Evolutionary conservation across 2,113 vertebrate species (phyloP).

Genomic region (Climacteris rufus): DNA sequence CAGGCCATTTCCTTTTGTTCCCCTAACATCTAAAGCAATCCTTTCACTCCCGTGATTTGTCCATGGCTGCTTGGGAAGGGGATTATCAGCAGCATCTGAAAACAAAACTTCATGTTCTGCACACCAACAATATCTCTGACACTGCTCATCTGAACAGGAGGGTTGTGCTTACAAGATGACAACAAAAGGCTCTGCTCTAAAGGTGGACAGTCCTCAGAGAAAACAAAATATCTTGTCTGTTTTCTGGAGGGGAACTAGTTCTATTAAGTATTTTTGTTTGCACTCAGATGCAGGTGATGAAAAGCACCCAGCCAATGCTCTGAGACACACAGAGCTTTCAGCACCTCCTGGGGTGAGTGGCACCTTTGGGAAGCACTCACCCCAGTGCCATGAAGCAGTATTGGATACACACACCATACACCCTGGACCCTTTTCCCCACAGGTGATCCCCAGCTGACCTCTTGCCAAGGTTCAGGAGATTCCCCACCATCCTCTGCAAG

Average conservation of each 20-base stretch:
- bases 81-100: not conserved
- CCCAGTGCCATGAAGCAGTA: not conserved
- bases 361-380: not conserved
- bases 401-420: fast-evolving
- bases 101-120: not conserved
- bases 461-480: slow-evolving; percentile 94
- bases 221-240: not conserved
- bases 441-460: slow-evolving; percentile 74
- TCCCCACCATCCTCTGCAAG: slow-evolving; percentile 95
- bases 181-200: not conserved
- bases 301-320: not conserved
- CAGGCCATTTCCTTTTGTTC: not conserved
- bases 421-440: not conserved
- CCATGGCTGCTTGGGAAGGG: not conserved
- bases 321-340: fast-evolving
- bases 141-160: not conserved
- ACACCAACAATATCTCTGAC: not conserved
- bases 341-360: not conserved
- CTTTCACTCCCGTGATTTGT: not conserved
- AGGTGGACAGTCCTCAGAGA: not conserved
- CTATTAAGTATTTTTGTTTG: not conserved
- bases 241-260: not conserved
- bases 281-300: not conserved
- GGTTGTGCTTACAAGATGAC: not conserved
- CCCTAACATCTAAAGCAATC: not conserved